These are phyloP conservation scores for Beris morrisii DNA, from an alignment of 2,888 invertebrate species.

Conservation along the genomic window DNA sequence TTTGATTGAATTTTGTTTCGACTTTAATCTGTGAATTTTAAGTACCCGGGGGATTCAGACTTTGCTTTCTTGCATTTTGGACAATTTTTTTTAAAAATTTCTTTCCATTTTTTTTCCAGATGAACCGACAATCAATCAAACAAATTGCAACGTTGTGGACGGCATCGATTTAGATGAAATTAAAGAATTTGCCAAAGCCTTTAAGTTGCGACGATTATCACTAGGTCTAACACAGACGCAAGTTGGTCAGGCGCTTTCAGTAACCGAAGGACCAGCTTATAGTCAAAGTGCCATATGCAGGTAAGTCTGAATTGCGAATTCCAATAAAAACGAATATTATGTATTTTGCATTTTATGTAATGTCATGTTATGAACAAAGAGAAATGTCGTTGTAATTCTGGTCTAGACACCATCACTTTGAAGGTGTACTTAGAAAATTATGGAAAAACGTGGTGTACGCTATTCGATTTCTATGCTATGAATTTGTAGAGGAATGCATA, in stretches of 20 bases:
- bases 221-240: slow-evolving; percentile 95
- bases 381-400: background rate
- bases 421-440: too few relatives aligned
- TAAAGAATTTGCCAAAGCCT: slow-evolving; percentile 97
- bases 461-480: too few relatives aligned
- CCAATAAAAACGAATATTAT: background rate
- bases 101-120: slow-evolving; percentile 58
- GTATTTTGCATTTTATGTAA: background rate
- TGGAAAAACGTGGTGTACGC: too few relatives aligned
- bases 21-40: background rate
- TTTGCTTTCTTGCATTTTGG: background rate
- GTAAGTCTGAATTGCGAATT: slow-evolving; percentile 60
- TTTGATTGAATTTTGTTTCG: too few relatives aligned
- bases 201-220: slow-evolving; percentile 90
- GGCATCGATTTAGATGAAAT: slow-evolving; percentile 97
- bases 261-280: slow-evolving; percentile 96
- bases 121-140: slow-evolving; percentile 91
- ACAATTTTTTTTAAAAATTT: background rate
- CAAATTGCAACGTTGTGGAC: slow-evolving; percentile 91
- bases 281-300: slow-evolving; percentile 99
- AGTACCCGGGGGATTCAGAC: background rate
- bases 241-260: slow-evolving; percentile 94
- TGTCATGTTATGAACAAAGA: slow-evolving; percentile 9
- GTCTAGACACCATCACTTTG: too few relatives aligned
- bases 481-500: too few relatives aligned